Evolutionary conservation across 1,140 invertebrate genomes (phyloP), one percentile per base, ranked within the genome.

Genomic region (Arion vulgaris): DNA sequence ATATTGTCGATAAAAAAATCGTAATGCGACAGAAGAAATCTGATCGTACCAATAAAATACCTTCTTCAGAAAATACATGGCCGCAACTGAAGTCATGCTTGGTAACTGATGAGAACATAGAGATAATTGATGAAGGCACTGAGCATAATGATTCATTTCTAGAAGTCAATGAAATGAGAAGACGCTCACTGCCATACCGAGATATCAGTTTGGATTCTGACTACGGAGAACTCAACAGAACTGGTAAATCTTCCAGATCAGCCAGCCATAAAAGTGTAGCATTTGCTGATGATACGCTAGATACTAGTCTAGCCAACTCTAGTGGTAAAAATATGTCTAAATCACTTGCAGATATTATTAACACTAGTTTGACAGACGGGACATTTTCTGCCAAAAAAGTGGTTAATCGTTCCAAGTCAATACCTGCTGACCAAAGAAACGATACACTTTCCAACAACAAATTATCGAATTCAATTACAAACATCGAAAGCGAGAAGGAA

Each of bases 331-430:
- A 72, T 19, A 72, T 41, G 34, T 53, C 73, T 39, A 74, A 73
- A 17, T 68, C 53, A 19, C 32, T 82, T 36, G 81, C 81, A 9
- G 73, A 82, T 36, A 74, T 82, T 7, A 53, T 82, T 13, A 73
- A 62, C 15, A 62, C 73, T 32, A 82, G 81, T 57, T 13, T 82
- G 15, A 36, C 51, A 15, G 81, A 82, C 81, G 81, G 81, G 13
- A 69, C 71, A 2, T 81, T 62, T 41, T 28, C 49, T 51, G 38
- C 72, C 36, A 71, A 45, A n/a, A 81, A 81, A 49, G 62, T 36
- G 19, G 0, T 74, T 0, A 4, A 53, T 39, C 80, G 80, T 23
- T 72, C 69, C 7, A 53, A 62, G 71, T 81, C 80, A 71, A 0
- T 17, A 23, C 73, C 80, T 62, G 49, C 71, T 0, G 34, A 32